phyloP scores from a whole-genome alignment of 2,797 vertebrate species.

The Petrocephalus sullivani region DNA sequence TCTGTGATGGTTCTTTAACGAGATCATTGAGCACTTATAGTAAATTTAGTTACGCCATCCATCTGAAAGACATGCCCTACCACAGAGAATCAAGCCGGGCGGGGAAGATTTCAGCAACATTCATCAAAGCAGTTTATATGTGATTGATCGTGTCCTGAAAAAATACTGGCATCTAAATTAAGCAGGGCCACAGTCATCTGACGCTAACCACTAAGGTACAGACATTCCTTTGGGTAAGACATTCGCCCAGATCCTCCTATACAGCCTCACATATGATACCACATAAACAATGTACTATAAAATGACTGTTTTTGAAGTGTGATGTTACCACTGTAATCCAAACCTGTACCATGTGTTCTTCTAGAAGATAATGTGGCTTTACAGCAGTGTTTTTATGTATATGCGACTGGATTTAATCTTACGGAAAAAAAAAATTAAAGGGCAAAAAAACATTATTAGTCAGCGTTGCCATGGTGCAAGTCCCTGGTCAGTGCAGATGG shows the following conservation, averaged over 20 bases:
- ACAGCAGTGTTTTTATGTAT: neutral
- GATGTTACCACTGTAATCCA: neutral
- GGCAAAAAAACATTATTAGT: neutral
- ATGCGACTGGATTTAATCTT: neutral
- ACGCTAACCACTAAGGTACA: neutral
- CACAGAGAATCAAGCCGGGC: neutral
- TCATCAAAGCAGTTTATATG: neutral
- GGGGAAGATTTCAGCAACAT: neutral
- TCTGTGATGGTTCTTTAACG: neutral
- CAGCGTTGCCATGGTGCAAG: slow-evolving; percentile 2
- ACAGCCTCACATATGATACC: neutral
- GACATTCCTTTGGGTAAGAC: neutral
- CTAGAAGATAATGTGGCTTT: neutral
- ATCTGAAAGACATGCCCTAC: neutral
- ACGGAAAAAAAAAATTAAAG: neutral
- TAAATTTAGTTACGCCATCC: neutral
- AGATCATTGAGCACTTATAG: neutral
- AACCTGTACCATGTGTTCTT: slow-evolving; percentile 5
- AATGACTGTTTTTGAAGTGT: neutral
- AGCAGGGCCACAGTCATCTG: neutral
- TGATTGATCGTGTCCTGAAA: slow-evolving; percentile 1
- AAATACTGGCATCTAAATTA: neutral
- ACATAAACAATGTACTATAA: neutral
- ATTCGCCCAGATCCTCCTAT: neutral
- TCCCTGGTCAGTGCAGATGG: neutral